Conservation (phyloP, 2,797 vertebrate genomes). For the Cephalopachus bancanus region DNA sequence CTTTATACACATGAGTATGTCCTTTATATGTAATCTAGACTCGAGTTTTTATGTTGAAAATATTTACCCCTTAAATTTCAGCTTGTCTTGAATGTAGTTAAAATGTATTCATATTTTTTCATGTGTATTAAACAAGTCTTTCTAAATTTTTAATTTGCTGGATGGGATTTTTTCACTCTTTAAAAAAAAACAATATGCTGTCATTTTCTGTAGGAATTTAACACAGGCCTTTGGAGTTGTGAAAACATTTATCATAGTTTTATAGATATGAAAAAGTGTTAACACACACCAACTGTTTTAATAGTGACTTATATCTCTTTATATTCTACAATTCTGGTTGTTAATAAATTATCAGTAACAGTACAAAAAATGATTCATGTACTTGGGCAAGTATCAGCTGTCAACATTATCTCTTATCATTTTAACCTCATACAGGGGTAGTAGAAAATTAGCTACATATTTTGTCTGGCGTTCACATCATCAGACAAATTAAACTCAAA, state of each 20-base stretch:
- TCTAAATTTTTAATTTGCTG: background rate
- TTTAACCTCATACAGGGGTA: background rate
- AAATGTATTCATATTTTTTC: background rate
- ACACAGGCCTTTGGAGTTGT: background rate
- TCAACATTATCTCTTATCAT: background rate
- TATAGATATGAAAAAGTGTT: background rate
- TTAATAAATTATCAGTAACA: background rate
- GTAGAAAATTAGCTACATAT: background rate
- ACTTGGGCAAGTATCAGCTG: background rate
- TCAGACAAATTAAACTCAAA: background rate
- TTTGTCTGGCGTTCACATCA: background rate
- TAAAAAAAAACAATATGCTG: background rate
- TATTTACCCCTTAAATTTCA: background rate
- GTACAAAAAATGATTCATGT: background rate
- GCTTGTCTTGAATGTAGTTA: background rate
- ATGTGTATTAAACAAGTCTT: background rate
- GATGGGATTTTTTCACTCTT: background rate
- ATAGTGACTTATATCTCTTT: background rate
- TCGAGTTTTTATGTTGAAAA: background rate
- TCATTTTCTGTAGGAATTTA: background rate
- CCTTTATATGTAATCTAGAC: background rate
- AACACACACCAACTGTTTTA: background rate
- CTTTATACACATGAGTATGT: background rate
- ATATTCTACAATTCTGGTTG: background rate
- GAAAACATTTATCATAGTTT: background rate